Percentiles rank a stretch among this genome's conserved stretches.
Conservation (phyloP, 2,797 vertebrate genomes). For the Potorous gilbertii region DNA sequence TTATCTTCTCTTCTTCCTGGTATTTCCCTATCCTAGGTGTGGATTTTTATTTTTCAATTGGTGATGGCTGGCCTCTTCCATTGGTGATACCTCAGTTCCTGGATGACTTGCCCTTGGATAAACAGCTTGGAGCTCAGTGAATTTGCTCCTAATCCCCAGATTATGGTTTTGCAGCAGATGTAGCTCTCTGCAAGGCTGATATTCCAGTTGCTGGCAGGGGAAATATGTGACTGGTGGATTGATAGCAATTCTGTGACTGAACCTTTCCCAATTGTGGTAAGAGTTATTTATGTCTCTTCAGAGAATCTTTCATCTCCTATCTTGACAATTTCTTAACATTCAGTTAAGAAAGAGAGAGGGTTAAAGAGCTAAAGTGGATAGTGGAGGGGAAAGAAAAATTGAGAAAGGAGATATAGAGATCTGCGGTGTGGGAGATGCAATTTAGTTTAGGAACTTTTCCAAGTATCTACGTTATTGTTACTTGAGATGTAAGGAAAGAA, state of each 20-base stretch:
- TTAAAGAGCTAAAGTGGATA: conserved; percentile 41
- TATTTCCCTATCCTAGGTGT: conserved; percentile 43
- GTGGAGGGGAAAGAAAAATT: conserved; percentile 38
- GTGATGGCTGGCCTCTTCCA: conserved; percentile 81
- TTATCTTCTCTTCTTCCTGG: conserved; percentile 81
- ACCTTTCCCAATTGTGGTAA: conserved; percentile 84
- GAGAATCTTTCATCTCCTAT: conserved; percentile 53
- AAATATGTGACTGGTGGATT: conserved; percentile 61
- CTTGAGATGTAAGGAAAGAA: background rate
- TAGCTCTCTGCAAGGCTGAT: conserved; percentile 82
- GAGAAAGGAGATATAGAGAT: background rate
- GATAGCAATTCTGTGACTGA: conserved; percentile 58
- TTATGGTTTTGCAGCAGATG: conserved; percentile 85
- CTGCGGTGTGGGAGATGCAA: accelerated
- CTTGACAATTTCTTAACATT: conserved; percentile 33
- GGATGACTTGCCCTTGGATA: conserved; percentile 77
- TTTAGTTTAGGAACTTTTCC: conserved; percentile 32
- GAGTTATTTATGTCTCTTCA: conserved; percentile 71
- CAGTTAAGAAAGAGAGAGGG: conserved; percentile 30
- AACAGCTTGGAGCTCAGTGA: conserved; percentile 85
- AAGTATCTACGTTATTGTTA: background rate
- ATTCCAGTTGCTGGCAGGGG: conserved; percentile 57
- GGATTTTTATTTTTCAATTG: conserved; percentile 18
- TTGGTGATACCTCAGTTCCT: conserved; percentile 69
- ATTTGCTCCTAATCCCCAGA: conserved; percentile 90